Conservation (phyloP, 2,888 invertebrate genomes). For the Polymixis lichenea region DNA sequence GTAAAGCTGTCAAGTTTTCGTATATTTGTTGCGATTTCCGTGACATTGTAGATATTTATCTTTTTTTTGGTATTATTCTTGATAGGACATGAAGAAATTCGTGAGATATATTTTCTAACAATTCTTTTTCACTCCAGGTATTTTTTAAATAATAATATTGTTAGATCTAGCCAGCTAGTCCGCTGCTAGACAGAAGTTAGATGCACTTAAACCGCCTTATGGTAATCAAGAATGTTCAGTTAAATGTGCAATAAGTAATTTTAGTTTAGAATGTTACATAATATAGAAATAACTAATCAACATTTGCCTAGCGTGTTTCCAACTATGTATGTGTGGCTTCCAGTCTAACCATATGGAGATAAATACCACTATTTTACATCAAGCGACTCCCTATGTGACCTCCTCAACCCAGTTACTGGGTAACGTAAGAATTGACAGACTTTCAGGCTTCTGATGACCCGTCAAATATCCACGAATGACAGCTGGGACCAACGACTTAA, state of each 20-base stretch:
- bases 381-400: too few species aligned
- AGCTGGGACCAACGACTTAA: too few species aligned
- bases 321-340: too few species aligned
- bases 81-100: background rate
- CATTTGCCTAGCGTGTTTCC: too few species aligned
- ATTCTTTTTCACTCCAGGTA: background rate
- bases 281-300: background rate
- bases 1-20: slow-evolving; percentile 7
- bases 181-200: too few species aligned
- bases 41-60: slow-evolving; percentile 13
- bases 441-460: too few species aligned
- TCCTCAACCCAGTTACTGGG: too few species aligned
- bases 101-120: background rate
- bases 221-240: background rate
- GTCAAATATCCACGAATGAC: too few species aligned
- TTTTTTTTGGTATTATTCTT: background rate
- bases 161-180: background rate
- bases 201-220: too few species aligned
- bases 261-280: background rate
- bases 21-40: slow-evolving; percentile 6
- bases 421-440: too few species aligned
- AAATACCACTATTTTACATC: background rate
- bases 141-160: background rate
- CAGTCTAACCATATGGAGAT: background rate
- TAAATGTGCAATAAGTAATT: background rate